These are phyloP conservation scores for Myotis myotis DNA, from an alignment of 2,797 vertebrate genomes.

Conservation along the genomic window DNA sequence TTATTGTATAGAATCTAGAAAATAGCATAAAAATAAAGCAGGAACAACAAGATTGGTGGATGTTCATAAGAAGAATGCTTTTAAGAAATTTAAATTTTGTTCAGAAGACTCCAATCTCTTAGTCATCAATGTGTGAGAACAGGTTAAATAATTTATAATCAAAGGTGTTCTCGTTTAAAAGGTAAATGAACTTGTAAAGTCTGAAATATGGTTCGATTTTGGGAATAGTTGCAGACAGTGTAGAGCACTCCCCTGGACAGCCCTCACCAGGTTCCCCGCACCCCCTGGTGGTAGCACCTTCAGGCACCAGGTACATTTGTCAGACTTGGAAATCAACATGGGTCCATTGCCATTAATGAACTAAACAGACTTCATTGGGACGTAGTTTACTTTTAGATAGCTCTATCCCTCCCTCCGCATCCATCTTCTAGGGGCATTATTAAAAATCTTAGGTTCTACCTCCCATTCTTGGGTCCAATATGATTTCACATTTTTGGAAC, in stretches of 20 bases:
- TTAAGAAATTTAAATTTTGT: slow-evolving; percentile 1
- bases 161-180: not conserved
- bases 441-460: not conserved
- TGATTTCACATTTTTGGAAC: not conserved
- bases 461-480: not conserved
- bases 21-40: not conserved
- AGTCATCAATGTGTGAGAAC: not conserved
- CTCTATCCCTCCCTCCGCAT: not conserved
- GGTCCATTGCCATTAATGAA: not conserved
- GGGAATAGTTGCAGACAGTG: not conserved
- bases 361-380: not conserved
- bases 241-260: not conserved
- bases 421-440: not conserved
- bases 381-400: not conserved
- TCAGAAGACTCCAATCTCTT: not conserved
- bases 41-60: not conserved
- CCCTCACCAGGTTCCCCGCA: not conserved
- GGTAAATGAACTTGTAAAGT: not conserved
- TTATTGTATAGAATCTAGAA: not conserved
- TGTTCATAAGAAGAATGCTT: not conserved
- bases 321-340: not conserved
- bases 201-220: not conserved
- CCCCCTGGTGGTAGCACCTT: not conserved
- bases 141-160: not conserved
- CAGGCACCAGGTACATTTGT: not conserved